A percentile compares a stretch with the other conserved stretches of the same genome.
phyloP scores from a whole-genome alignment of 2,113 vertebrate genomes.

The Protobothrops flavoviridis region DNA sequence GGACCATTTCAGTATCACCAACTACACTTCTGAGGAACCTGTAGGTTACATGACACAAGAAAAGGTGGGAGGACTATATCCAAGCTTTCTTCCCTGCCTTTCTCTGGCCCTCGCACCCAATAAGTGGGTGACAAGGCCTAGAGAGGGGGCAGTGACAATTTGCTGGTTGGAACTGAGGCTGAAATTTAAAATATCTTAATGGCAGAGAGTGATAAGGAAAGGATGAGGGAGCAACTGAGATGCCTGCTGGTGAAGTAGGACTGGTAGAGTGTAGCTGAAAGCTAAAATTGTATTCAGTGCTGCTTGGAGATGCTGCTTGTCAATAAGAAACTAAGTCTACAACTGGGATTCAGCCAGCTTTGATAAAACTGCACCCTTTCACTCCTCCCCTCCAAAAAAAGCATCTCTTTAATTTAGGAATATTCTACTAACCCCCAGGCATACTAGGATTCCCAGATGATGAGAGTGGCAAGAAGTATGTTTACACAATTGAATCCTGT shows the following conservation, averaged over 20 bases:
- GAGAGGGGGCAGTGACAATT: not conserved
- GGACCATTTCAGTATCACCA: not conserved
- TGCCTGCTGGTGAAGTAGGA: not conserved
- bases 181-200: not conserved
- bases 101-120: not conserved
- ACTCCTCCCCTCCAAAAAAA: not conserved
- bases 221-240: not conserved
- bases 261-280: not conserved
- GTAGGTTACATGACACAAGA: no score
- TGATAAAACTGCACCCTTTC: not conserved
- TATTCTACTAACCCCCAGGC: not conserved
- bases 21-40: not conserved
- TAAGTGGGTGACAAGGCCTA: not conserved
- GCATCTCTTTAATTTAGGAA: not conserved
- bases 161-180: not conserved
- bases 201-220: not conserved
- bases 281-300: not conserved
- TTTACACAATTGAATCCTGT: not conserved
- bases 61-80: no score
- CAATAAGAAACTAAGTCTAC: not conserved
- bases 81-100: not conserved
- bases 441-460: not conserved
- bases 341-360: not conserved
- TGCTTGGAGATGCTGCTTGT: not conserved
- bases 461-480: not conserved